These are phyloP conservation scores for Auanema freiburgensis DNA, from an alignment of 2,888 invertebrate species.

Conservation along the genomic window DNA sequence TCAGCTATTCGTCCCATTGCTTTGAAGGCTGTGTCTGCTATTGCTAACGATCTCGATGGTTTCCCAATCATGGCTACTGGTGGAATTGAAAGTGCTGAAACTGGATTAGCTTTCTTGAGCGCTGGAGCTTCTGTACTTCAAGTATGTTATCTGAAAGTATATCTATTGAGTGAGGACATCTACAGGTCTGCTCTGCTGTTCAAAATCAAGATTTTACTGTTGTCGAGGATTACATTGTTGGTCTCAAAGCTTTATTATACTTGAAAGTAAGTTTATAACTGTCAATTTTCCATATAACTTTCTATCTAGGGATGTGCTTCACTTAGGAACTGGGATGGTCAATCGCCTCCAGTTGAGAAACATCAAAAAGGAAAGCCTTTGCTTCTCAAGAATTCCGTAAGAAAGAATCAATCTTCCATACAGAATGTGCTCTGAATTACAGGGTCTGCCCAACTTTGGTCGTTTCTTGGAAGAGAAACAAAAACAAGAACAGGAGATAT, in stretches of 20 bases:
- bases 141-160: constrained; percentile 67
- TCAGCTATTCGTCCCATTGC: constrained; percentile 87
- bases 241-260: constrained; percentile 59
- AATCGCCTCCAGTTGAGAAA: constrained; percentile 84
- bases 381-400: constrained; percentile 64
- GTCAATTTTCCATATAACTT: background rate
- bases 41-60: constrained; percentile 80
- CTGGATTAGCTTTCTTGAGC: constrained; percentile 88
- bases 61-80: constrained; percentile 94
- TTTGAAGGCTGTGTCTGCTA: constrained; percentile 82
- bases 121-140: constrained; percentile 90
- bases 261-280: constrained; percentile 64
- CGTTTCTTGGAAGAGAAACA: constrained; percentile 78
- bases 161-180: background rate
- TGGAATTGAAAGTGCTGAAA: constrained; percentile 94
- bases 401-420: background rate
- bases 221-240: constrained; percentile 86
- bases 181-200: constrained; percentile 86
- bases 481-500: constrained; percentile 69
- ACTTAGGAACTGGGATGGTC: constrained; percentile 82
- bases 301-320: constrained; percentile 71
- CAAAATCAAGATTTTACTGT: constrained; percentile 98
- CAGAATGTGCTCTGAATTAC: constrained; percentile 2
- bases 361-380: constrained; percentile 93
- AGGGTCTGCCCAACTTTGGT: constrained; percentile 83